Base-by-base conservation (phyloP, 30 jellyfish, hydroid and myxozoan genomes). In the Pelagia noctiluca region DNA sequence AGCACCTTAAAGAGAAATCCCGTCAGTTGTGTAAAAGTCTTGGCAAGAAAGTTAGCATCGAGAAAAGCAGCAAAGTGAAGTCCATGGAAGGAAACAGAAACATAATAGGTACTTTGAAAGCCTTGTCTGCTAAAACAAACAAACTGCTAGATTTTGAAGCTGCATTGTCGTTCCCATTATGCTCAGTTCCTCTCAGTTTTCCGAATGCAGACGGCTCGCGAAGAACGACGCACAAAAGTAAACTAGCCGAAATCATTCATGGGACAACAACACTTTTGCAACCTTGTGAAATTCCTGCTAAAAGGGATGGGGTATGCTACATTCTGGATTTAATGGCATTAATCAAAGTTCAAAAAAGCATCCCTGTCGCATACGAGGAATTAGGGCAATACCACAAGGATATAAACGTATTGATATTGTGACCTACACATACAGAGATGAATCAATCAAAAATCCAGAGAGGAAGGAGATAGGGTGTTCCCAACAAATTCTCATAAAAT, bases 151-250 rank as follows among this genome's bases (percentile, higher is more conserved):
- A 82, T 35, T 35, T 82, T 33, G 68, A 82, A 32, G 64, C 35
- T 24, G 91, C 86, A 3, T 26, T 80, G 75, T 22, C 10, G 75
- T 80, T 26, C 21, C 86, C 91, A 24, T 47, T 62, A 37, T 32
- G 23, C 34, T 48, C 84, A 5, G 91, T 80, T 7, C 84, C 86
- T 7, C 37, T 80, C 19, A 80, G 91, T 63, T 60, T 80, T 34
- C 76, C 91, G 10, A 63, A 64, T 80, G 86, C 91, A n/a, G 86
- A 80, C 48, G 86, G 85, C 70, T 29, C 91, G 37, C 65, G 76
- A 24, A 22, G 86, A 66, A 35, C 57, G 61, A 66, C 91, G 25
- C 54, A 64, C 37, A 80, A 79, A 80, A 80, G 91, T 66, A 38
- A 42, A 42, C 57, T 42, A 42, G 57, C 57, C 57, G 57, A 42